Evolutionary conservation across 2,113 vertebrate species (phyloP), one percentile per base, ranked within the genome.

Genomic region (Notothenia coriiceps): DNA sequence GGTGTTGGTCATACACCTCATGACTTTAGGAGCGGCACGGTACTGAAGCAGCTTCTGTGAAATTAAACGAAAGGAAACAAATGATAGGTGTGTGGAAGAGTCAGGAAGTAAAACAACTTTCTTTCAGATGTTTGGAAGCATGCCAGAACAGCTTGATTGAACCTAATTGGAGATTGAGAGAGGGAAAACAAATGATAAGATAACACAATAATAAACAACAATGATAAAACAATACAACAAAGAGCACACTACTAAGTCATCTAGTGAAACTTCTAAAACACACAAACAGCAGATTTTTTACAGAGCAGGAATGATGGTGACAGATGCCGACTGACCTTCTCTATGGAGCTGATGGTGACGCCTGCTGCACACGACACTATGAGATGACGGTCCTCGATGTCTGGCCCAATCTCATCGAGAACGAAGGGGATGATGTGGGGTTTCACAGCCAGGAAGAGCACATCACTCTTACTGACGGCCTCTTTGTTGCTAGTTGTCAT

Each of bases 1-100:
- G 0, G 98, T 99, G 86, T 99, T 99, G 25, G 98, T 99, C 98
- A 99, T 99, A 80, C 97, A 97, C 66, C 98, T 96, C 90, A 99
- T 98, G 85, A 99, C 97, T 92, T 97, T 97, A 15, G 98, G 98
- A 40, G 94, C 82, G 0, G 95, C 18, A 33, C 96, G 96, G 90
- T 98, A 95, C 51, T 94, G 79, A 68, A 93, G 94, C 82, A 99
- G 94, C 91, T 99, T 99, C 98, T 99, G 92, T 64, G 5, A 70
- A 76, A 25, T 49, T 0, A 68, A n/a, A 82, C 61, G n/a, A 75
- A n/a, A 55, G 22, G 15, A 47, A 70, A 54, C 5, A 51, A 20
- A 17, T 10, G 12, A 55, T 0, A 63, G 2, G 20, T 44, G 1
- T 10, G 10, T 17, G 52, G 33, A 63, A 5, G 9, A 70, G 20